Evolutionary conservation across 2,888 invertebrate genomes (phyloP), one percentile per base, ranked within the genome.

Genomic region (Halictus ligatus): DNA sequence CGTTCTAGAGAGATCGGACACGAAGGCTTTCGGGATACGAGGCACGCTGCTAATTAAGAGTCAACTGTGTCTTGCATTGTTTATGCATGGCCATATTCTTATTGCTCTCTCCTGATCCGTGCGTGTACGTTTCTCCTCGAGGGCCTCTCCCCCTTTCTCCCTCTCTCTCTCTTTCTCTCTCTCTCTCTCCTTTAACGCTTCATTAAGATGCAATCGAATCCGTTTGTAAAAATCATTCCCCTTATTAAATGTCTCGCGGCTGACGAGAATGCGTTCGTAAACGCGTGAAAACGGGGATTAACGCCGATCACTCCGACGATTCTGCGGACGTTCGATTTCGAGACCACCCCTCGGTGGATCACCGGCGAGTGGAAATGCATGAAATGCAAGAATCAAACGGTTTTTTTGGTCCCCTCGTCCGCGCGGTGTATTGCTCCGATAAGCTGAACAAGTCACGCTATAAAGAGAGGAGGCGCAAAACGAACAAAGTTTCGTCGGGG

Each of bases 21-120:
- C 69, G 80, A 72, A 25, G 48, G 67, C 50, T 35, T 64, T 79
- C 35, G 29, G 75, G 64, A 86, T 75, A 64, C 78, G 40, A 84
- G 77, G 58, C 85, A 74, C 77, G 75, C 48, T 78, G 67, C 86
- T 86, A 86, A 86, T 86, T 86, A 86, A 86, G 78, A 81, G 77
- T 64, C 84, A 72, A 75, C 86, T 76, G 78, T 71, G 77, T 78
- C 82, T 69, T 50, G 85, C 82, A 86, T 86, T 86, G 85, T 86
- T 86, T 86, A 86, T 86, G 86, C 85, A 86, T 64, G 76, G 29
- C n/a, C 72, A 35, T 75, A 75, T 25, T 76, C 64, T 50, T 81
- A 60, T 78, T 81, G 21, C 67, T 75, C 35, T 13, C 71, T 13
- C 64, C 69, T 25, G 75, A 21, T 21, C 25, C 29, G 35, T 77